Percentiles rank a stretch among this genome's conserved stretches.
phyloP scores from a whole-genome alignment of 2,888 invertebrate species.

The Drosophila lacicola region DNA sequence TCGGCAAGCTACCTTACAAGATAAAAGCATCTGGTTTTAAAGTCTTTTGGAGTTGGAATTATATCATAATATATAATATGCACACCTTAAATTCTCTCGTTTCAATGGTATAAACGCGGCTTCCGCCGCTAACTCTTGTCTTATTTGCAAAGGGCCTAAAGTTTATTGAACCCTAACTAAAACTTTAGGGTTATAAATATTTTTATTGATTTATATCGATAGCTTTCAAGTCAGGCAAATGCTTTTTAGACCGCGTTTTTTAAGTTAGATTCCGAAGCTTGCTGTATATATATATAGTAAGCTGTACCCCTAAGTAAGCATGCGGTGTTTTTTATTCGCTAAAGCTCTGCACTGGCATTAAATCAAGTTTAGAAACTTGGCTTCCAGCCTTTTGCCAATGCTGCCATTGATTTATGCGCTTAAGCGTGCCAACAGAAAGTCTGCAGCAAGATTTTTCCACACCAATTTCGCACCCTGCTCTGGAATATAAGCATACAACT shows the following conservation, averaged over 20 bases:
- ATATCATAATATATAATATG: too few species aligned
- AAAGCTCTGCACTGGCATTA: slow-evolving; percentile 54
- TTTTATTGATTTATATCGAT: slow-evolving; percentile 30
- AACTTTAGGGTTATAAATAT: background rate
- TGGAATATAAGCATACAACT: background rate
- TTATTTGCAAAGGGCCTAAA: too few species aligned
- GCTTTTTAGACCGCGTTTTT: slow-evolving; percentile 49
- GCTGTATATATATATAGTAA: slow-evolving; percentile 7
- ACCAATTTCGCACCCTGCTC: background rate
- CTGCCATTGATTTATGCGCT: slow-evolving; percentile 72
- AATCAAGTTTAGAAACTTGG: slow-evolving; percentile 74
- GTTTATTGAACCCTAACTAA: background rate
- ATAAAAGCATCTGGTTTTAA: too few species aligned
- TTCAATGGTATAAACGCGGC: too few species aligned
- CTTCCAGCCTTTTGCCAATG: slow-evolving; percentile 51
- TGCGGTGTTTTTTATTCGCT: slow-evolving; percentile 18
- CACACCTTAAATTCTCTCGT: too few species aligned
- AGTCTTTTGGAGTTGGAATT: too few species aligned
- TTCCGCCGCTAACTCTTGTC: too few species aligned
- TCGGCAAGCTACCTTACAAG: too few species aligned
- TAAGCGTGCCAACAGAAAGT: slow-evolving; percentile 51
- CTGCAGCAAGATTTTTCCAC: slow-evolving; percentile 9
- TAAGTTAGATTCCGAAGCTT: slow-evolving; percentile 45
- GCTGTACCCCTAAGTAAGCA: slow-evolving; percentile 30
- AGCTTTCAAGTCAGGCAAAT: slow-evolving; percentile 22